Base-by-base conservation (phyloP, 2,888 invertebrate species). In the Dicyrtomina minuta region DNA sequence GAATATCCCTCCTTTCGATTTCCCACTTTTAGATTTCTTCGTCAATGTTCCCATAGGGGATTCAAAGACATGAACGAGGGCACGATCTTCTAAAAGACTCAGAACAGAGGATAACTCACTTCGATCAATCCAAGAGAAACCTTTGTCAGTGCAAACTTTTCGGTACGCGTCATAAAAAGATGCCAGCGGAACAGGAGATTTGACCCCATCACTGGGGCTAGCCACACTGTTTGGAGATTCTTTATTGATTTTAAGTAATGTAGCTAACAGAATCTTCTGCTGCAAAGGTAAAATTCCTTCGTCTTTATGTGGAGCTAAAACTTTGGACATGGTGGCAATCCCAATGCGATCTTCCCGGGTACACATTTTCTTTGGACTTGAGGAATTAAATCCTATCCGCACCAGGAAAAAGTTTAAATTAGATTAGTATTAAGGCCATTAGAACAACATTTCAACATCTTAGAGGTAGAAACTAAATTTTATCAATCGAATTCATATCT, bases 201-300 rank as follows among this genome's bases (percentile, higher is more conserved):
- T 70, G 44, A 83, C 82, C 77, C n/a, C n/a, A n/a, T 84, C 92
- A 77, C 94, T 84, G 0, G 88, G 88, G 1, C 94, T 86, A 80
- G 93, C 92, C 80, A 92, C 93, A 79, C 87, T 88, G 79, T 88
- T 90, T 4, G 90, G 68, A 43, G 77, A 91, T 74, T 90, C 88
- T 68, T 89, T 90, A 61, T 93, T 82, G 82, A 94, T 88, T 66
- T 96, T 83, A 80, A 96, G 85, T 22, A 96, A 82, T 3, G 92
- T 89, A 81, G 95, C 95, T 2, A 96, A 83, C 62, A 94, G 85
- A n/a, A 96, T 84, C 82, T 95, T 95, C 81, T 96, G 96, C 79
- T 96, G 96, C 78, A 96, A 82, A 0, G 96, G 96, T 80, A 96
- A 88, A 0, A 87, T 87, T 44, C 80, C 80, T 10, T 80, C 79